Evolutionary conservation across 2,888 invertebrate species (phyloP).

Genomic region (Linnaemya vulpina): DNA sequence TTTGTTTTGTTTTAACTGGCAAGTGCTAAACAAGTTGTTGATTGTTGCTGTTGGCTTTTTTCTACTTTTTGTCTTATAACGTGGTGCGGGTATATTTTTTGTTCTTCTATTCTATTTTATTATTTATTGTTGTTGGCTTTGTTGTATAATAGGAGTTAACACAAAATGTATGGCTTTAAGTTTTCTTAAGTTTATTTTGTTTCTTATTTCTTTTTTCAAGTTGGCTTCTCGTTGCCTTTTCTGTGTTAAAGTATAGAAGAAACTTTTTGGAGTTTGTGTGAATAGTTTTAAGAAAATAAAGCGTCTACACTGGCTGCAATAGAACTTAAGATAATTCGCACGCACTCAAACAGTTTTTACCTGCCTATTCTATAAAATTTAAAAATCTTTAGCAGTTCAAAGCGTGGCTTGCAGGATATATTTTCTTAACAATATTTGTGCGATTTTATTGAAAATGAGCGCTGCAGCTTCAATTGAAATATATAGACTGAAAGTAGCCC

Average conservation of each 20-base stretch:
- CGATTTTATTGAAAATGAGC: too few species aligned
- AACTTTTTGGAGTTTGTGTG: constrained; percentile 33
- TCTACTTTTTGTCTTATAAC: constrained; percentile 17
- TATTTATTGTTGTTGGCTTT: constrained; percentile 38
- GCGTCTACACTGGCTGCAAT: constrained; percentile 32
- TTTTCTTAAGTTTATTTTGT: constrained; percentile 29
- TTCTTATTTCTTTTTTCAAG: constrained; percentile 46
- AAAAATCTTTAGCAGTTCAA: too few species aligned
- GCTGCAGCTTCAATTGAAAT: too few species aligned
- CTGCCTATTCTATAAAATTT: too few species aligned
- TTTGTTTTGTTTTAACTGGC: constrained; percentile 41
- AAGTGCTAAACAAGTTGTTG: constrained; percentile 70
- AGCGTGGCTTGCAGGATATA: too few species aligned
- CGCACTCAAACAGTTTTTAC: too few species aligned
- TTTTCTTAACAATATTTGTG: too few species aligned
- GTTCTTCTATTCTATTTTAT: constrained; percentile 12
- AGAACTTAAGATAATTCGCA: too few species aligned
- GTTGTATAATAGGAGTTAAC: constrained; percentile 35
- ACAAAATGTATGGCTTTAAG: constrained; percentile 42
- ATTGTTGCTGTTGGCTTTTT: constrained; percentile 66
- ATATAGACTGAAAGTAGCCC: too few species aligned
- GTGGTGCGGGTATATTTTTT: not conserved
- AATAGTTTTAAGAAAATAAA: constrained; percentile 16
- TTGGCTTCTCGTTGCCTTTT: constrained; percentile 29
- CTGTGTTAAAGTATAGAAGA: constrained; percentile 1